These are phyloP conservation scores for Rhineura floridana DNA, from an alignment of 2,113 vertebrate genomes.

Conservation along the genomic window DNA sequence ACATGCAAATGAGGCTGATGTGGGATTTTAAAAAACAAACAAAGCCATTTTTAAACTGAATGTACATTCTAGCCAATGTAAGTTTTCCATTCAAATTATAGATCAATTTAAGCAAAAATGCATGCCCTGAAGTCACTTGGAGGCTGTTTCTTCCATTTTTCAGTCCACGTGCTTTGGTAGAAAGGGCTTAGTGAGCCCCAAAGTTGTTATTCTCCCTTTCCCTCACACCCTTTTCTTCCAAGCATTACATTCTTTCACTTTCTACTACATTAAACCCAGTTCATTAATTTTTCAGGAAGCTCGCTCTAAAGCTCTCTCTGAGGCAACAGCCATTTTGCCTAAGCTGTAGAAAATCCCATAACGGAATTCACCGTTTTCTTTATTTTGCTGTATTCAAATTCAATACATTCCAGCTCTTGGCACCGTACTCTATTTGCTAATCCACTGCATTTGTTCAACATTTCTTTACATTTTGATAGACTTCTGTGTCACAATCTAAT, in stretches of 20 bases:
- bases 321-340: constrained; percentile 64
- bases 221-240: neutral
- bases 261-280: constrained; percentile 68
- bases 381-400: constrained; percentile 35
- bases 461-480: constrained; percentile 29
- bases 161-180: constrained; percentile 34
- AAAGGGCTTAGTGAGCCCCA: constrained; percentile 19
- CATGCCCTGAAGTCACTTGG: neutral
- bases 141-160: constrained; percentile 15
- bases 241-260: constrained; percentile 61
- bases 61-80: neutral
- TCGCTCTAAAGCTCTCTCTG: constrained; percentile 60
- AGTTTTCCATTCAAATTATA: neutral
- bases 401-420: constrained; percentile 27
- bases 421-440: constrained; percentile 28
- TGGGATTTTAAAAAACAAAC: neutral
- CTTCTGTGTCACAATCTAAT: constrained; percentile 21
- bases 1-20: neutral
- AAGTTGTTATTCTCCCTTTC: constrained; percentile 48
- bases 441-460: constrained; percentile 40
- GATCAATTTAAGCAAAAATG: neutral
- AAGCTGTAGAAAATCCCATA: constrained; percentile 51
- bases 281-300: constrained; percentile 78
- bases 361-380: constrained; percentile 30
- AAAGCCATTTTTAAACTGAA: neutral